phyloP scores from a whole-genome alignment of 1,140 invertebrate genomes.

The Cecropterus lyciades region DNA sequence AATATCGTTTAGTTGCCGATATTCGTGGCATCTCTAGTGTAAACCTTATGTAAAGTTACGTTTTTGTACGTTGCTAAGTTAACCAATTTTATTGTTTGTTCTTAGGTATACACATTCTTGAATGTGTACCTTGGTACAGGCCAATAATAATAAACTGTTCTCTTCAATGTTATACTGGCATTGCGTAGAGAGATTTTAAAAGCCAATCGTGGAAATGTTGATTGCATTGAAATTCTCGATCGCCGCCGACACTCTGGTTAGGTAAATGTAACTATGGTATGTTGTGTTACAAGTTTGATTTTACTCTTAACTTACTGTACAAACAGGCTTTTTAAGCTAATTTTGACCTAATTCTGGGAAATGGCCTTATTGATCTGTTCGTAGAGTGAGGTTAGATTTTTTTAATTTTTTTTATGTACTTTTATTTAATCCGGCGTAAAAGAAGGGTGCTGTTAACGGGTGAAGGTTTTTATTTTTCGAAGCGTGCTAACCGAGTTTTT shows the following conservation, averaged over 20 bases:
- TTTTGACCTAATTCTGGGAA: neutral
- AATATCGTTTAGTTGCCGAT: no score
- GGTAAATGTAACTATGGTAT: constrained; percentile 6
- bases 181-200: constrained; percentile 6
- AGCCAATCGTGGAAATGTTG: constrained; percentile 2
- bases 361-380: neutral
- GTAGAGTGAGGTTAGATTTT: neutral
- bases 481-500: no score
- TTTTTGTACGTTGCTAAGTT: no score
- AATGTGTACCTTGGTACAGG: no score
- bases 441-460: no score
- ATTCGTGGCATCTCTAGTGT: no score
- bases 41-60: no score
- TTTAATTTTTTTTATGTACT: no score
- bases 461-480: no score
- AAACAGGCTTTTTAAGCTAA: neutral
- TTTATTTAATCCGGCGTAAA: no score
- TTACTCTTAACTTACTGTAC: neutral
- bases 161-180: constrained; percentile 4
- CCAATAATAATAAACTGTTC: neutral
- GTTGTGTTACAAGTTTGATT: constrained; percentile 3
- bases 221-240: constrained; percentile 18
- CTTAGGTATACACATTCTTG: no score
- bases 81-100: no score
- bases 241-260: neutral